phyloP scores from a whole-genome alignment of 2,113 vertebrate species.

The Lophotis ruficrista region DNA sequence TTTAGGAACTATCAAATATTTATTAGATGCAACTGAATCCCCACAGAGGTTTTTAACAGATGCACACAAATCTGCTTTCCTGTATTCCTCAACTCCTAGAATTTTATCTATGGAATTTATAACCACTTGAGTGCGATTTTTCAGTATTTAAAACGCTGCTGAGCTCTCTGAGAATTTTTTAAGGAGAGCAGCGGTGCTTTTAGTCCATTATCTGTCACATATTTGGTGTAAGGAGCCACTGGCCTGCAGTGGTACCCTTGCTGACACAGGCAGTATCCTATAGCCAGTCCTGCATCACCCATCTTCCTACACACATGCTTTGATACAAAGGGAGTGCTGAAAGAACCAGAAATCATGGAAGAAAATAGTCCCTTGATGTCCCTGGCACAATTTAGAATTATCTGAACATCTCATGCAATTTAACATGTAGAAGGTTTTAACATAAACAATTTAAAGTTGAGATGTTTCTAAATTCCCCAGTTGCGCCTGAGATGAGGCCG shows the following conservation, averaged over 20 bases:
- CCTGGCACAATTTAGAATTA: neutral
- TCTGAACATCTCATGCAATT: neutral
- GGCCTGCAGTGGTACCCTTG: neutral
- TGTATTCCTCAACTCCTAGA: conserved; percentile 4
- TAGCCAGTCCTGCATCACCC: neutral
- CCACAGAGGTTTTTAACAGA: conserved; percentile 71
- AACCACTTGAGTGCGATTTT: neutral
- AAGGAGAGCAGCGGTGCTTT: neutral
- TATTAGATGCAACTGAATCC: conserved; percentile 81
- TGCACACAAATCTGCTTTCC: conserved; percentile 39
- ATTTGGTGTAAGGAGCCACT: neutral
- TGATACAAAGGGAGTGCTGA: neutral
- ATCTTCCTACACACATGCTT: neutral
- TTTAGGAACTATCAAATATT: conserved; percentile 85
- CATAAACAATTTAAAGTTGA: neutral
- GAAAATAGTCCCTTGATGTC: neutral
- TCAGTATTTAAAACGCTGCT: neutral
- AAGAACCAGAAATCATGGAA: neutral
- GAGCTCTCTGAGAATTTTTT: neutral
- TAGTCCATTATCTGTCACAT: neutral
- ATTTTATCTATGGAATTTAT: conserved; percentile 35
- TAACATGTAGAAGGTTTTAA: neutral
- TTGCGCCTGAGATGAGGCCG: neutral
- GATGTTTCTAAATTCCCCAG: neutral
- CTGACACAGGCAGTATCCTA: neutral